Evolutionary conservation across 2,888 invertebrate genomes (phyloP), one percentile per base, ranked within the genome.

Genomic region (Drosophila anomelani): DNA sequence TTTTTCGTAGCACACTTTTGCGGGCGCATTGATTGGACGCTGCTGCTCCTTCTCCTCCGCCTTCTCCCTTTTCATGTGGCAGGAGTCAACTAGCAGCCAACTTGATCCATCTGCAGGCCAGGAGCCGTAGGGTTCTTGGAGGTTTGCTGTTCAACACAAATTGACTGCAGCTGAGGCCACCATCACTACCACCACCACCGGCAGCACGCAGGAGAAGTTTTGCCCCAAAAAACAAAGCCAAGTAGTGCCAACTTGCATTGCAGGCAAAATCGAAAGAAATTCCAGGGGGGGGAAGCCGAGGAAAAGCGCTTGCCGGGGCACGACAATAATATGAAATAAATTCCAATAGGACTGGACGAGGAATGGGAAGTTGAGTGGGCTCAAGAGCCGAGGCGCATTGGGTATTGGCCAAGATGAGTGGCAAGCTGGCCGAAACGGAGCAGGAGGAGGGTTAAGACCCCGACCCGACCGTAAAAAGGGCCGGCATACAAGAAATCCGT

Each of bases 161-260:
- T 81, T 86, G 84, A 86, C 81, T 83, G 87, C 83, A 83, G 84
- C 85, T 86, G 87, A 72, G 87, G 77, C 81, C 78, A 72, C 76
- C 78, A 74, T 63, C 60, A 69, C 49, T 51, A 46, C 46, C 34
- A 5, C 29, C 36, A 7, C n/a, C 49, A 49, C 5, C 10, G 3
- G 1, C n/a, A 13, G 32, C 51, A 36, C 51, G 51, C 51, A 34
- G 51, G 0, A 78, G 68, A 84, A 85, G 73, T 86, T 82, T 84
- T 71, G 71, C 62, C 39, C 69, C 59, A 43, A 56, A 83, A 83
- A 86, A 86, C 85, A 86, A 86, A 72, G 81, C 79, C 81, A 79
- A 80, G 57, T 71, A 69, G 64, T 80, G 81, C 69, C 75, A 68
- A 67, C 67, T 67, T 46, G 62, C 20, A 49, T 43, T 47, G 49